These are phyloP conservation scores for Phyllostomus hastatus DNA, from an alignment of 2,113 vertebrate species.

Conservation along the genomic window DNA sequence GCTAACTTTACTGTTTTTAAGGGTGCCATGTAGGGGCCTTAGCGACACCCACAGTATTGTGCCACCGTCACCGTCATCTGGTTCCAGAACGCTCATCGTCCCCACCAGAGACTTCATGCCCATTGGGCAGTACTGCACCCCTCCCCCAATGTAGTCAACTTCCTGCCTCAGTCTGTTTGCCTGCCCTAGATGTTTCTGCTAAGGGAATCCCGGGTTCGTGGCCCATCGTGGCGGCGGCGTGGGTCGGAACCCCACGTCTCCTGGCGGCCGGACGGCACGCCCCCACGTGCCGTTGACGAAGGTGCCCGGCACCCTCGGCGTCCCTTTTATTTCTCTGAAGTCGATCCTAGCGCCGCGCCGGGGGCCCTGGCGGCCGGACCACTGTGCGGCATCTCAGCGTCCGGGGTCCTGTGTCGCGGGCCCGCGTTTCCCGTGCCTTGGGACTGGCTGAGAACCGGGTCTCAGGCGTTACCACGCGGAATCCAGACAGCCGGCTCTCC, in stretches of 20 bases:
- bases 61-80: not conserved
- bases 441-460: too few relatives aligned
- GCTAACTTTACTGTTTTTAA: not conserved
- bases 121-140: not conserved
- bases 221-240: fast-evolving
- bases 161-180: not conserved
- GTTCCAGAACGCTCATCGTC: not conserved
- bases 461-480: fast-evolving
- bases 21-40: not conserved
- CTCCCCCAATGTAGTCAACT: not conserved
- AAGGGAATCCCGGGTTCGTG: not conserved
- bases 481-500: not conserved
- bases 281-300: fast-evolving
- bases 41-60: too few relatives aligned
- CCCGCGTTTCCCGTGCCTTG: fast-evolving
- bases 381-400: fast-evolving
- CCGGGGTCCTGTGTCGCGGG: too few relatives aligned
- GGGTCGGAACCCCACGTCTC: fast-evolving
- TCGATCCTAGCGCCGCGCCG: fast-evolving
- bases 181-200: not conserved
- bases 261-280: not conserved
- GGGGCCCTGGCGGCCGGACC: not conserved
- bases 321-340: not conserved
- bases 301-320: fast-evolving
- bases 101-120: not conserved